Evolutionary conservation across 2,888 invertebrate species (phyloP).

Genomic region (Clepsis dumicolana): DNA sequence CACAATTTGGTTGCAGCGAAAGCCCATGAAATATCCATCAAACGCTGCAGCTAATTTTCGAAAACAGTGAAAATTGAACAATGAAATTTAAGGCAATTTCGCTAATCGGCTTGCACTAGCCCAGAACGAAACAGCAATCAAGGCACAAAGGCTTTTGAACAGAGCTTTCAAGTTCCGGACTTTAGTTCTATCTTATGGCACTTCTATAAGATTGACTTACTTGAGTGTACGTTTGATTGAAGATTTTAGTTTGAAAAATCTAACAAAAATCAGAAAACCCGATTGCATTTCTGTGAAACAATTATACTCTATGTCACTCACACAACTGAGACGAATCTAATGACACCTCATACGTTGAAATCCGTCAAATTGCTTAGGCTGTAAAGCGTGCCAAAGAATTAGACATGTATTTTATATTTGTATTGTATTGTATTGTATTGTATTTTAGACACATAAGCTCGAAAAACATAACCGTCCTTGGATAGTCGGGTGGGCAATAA

Average conservation of each 20-base stretch:
- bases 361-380: neutral
- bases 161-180: conserved; percentile 17
- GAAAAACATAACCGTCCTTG: no score
- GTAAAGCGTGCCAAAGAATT: no score
- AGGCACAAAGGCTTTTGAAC: conserved; percentile 30
- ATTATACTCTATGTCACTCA: no score
- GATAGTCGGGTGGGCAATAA: no score
- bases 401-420: no score
- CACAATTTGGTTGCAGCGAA: no score
- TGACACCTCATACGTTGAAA: no score
- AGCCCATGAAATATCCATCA: neutral
- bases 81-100: conserved; percentile 37
- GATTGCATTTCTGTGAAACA: no score
- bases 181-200: conserved; percentile 30
- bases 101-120: conserved; percentile 39
- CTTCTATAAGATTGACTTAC: conserved; percentile 1
- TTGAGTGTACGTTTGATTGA: neutral
- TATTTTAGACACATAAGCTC: no score
- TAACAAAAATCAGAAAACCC: neutral
- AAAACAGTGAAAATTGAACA: conserved; percentile 22
- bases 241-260: neutral
- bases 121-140: conserved; percentile 33
- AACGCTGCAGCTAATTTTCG: neutral
- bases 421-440: no score
- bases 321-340: no score